Percentiles rank a stretch among this genome's conserved stretches.
phyloP scores from a whole-genome alignment of 2,113 vertebrate genomes.

The Pachypanchax playfairii region DNA sequence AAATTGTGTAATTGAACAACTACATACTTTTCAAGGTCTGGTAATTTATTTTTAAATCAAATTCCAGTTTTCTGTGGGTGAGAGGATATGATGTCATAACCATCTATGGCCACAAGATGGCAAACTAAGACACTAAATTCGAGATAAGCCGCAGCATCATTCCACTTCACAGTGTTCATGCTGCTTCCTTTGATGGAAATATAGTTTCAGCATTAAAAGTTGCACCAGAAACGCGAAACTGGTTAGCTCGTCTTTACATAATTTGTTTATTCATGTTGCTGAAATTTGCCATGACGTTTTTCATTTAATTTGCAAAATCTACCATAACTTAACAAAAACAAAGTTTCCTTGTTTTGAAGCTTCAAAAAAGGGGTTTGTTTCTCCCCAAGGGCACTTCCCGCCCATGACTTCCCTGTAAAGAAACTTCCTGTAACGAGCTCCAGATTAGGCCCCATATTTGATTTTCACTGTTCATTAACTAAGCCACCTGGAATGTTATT shows the following conservation, averaged over 20 bases:
- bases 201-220: background rate
- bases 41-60: too few species aligned
- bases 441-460: conserved; percentile 84
- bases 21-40: too few species aligned
- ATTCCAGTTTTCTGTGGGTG: too few species aligned
- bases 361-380: conserved; percentile 49
- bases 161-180: background rate
- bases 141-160: too few species aligned
- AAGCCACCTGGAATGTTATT: conserved; percentile 86
- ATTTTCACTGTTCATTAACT: conserved; percentile 87
- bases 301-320: background rate
- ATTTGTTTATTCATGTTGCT: background rate
- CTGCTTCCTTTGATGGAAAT: background rate
- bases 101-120: conserved; percentile 69
- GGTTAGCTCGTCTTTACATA: background rate
- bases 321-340: conserved; percentile 9
- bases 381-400: conserved; percentile 71
- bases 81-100: background rate
- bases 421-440: conserved; percentile 82
- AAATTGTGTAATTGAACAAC: too few species aligned
- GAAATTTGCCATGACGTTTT: background rate
- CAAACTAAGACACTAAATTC: conserved; percentile 56
- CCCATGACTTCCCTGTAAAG: conserved; percentile 79
- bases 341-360: conserved; percentile 45
- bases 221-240: background rate